phyloP scores from a whole-genome alignment of 2,113 vertebrate genomes.

The Rhinoptilus africanus region DNA sequence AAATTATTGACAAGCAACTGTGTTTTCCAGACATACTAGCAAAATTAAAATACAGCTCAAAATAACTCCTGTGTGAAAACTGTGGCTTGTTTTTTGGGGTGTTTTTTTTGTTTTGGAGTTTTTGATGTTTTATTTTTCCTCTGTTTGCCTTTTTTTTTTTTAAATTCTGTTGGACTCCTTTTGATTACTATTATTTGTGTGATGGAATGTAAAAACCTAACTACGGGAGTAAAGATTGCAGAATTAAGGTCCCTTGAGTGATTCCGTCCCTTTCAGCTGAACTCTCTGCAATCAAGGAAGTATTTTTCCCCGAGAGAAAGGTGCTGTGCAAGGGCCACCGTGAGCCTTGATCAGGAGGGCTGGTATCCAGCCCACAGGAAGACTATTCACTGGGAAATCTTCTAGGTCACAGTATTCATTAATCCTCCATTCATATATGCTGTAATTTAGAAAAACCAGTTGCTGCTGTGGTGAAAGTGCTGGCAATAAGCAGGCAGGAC shows the following conservation, averaged over 20 bases:
- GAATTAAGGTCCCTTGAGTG: not conserved
- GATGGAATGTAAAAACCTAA: not conserved
- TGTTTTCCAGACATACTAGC: not conserved
- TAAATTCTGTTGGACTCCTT: not conserved
- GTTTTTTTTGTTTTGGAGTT: not conserved
- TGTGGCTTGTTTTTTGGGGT: not conserved
- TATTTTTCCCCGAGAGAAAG: not conserved
- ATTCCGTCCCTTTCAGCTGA: not conserved
- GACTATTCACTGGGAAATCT: not conserved
- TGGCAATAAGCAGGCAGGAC: not conserved
- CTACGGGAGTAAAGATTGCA: not conserved
- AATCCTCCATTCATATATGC: not conserved
- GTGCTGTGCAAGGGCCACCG: not conserved
- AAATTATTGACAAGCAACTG: not conserved
- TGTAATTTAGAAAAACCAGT: not conserved
- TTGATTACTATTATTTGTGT: not conserved
- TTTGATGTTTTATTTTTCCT: not conserved
- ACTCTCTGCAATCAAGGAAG: not conserved
- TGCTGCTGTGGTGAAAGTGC: not conserved
- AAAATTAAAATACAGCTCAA: not conserved
- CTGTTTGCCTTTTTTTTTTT: too few species aligned
- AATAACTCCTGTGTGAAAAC: not conserved
- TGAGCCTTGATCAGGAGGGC: accelerated
- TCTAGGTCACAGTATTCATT: not conserved
- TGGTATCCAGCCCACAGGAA: not conserved